Evolutionary conservation across 2,113 vertebrate species (phyloP).

Genomic region (Vulpes vulpes): DNA sequence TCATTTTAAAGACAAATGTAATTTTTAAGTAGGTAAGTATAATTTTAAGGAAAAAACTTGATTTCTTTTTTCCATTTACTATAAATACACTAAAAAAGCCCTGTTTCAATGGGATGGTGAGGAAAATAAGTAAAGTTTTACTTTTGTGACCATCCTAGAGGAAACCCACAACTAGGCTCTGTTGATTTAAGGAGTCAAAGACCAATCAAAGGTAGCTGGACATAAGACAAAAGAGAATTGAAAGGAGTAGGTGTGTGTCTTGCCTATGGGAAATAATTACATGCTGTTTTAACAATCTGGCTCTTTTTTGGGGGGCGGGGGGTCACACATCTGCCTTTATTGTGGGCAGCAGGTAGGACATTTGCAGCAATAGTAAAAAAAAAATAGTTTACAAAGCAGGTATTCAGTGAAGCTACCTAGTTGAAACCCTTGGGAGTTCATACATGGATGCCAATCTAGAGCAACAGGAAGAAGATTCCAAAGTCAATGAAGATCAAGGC

Average conservation of each 20-base stretch:
- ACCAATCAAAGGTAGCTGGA: not conserved
- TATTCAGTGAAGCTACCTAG: not conserved
- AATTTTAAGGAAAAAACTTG: not conserved
- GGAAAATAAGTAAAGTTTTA: not conserved
- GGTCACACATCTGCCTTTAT: not conserved
- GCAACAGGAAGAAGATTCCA: not conserved
- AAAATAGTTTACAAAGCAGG: not conserved
- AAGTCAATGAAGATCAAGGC: not conserved
- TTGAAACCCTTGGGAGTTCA: not conserved
- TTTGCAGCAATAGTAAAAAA: not conserved
- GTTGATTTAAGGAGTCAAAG: not conserved
- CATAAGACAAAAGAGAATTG: not conserved
- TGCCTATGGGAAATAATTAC: not conserved
- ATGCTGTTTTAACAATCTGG: not conserved
- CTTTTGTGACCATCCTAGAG: not conserved
- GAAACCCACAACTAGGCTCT: not conserved
- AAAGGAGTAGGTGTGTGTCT: not conserved
- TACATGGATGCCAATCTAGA: not conserved
- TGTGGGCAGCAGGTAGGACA: not conserved
- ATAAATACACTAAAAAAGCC: not conserved
- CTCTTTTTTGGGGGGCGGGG: not conserved
- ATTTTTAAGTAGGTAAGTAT: not conserved
- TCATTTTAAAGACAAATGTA: not conserved
- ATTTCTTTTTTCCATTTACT: not conserved
- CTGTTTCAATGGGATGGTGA: not conserved